Evolutionary conservation across 2,113 vertebrate genomes (phyloP).

Genomic region (Podocnemis expansa): DNA sequence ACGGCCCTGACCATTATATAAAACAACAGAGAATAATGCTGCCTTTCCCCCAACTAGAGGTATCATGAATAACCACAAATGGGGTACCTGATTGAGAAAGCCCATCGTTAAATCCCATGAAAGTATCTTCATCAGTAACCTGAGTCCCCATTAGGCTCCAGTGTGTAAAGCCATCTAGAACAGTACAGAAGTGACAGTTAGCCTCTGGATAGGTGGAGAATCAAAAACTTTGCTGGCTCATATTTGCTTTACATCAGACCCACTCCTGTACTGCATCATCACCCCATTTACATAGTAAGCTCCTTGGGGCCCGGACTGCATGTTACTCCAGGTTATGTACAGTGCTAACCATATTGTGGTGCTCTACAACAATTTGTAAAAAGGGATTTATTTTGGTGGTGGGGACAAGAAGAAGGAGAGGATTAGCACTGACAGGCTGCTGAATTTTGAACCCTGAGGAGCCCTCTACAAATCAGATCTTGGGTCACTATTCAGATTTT

Average conservation of each 20-base stretch:
- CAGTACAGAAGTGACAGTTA: not conserved
- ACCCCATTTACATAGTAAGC: not conserved
- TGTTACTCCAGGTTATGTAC: not conserved
- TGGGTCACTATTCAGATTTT: not conserved
- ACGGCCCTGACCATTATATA: no score
- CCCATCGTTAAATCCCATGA: slow-evolving; percentile 91
- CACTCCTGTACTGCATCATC: not conserved
- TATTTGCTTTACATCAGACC: not conserved
- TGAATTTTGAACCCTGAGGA: not conserved
- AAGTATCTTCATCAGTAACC: slow-evolving; percentile 86
- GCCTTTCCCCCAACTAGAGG: not conserved
- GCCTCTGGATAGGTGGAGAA: fast-evolving
- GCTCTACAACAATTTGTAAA: not conserved
- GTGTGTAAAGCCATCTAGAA: slow-evolving; percentile 90
- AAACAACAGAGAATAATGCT: not conserved
- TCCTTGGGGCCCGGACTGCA: not conserved
- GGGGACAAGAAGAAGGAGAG: not conserved
- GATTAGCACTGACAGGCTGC: not conserved
- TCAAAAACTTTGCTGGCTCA: not conserved
- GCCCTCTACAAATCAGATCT: fast-evolving
- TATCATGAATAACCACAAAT: not conserved
- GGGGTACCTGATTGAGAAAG: slow-evolving; percentile 89
- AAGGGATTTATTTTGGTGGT: not conserved
- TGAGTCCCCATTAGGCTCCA: slow-evolving; percentile 90
- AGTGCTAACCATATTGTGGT: not conserved